Evolutionary conservation across 2,113 vertebrate genomes (phyloP), one percentile per base, ranked within the genome.

Genomic region (Rousettus leschenaultii): DNA sequence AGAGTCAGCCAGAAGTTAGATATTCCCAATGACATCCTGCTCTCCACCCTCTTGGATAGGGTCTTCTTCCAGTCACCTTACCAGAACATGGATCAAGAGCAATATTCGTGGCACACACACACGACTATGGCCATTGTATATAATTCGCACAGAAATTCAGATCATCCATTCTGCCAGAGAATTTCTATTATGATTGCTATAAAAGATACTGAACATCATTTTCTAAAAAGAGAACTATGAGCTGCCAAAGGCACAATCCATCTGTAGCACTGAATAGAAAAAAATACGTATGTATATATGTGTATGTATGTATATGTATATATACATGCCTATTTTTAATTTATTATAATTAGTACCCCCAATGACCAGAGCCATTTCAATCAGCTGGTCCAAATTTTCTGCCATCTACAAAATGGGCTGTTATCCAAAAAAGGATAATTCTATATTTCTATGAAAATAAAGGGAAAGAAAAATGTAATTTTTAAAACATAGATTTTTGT

Each of bases 221-320:
- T 97, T 91, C 88, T 66, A 88, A 89, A 96, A 38, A 96, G 30
- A 43, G 82, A 98, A 95, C 48, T 96, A 73, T 19, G n/a, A 97
- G 22, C 70, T 97, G 83, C 78, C 92, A 97, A 84, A 95, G 93
- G 93, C 91, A 92, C 43, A 90, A 91, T 95, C 79, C 92, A 55
- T 89, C 94, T 97, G 55, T 74, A 93, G 30, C 22, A 80, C 38
- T 43, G n/a, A 96, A 38, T 11, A 95, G 13, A 40, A 75, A 68
- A 51, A 38, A 40, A 5, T 11, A 30, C 3, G 45, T 24, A 8
- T 18, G 6, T 28, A 14, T 19, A 22, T 28, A 12, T 26, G 8
- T 59, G 51, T 19, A 5, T 33, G 2, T 19, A 5, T 48, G 10
- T 33, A 19, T 51, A 26, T 26, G 24, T 40, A 40, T 12, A 6